A percentile compares a stretch with the other conserved stretches of the same genome.
phyloP scores from a whole-genome alignment of 1,140 invertebrate species.

The Drosophila murphyi region DNA sequence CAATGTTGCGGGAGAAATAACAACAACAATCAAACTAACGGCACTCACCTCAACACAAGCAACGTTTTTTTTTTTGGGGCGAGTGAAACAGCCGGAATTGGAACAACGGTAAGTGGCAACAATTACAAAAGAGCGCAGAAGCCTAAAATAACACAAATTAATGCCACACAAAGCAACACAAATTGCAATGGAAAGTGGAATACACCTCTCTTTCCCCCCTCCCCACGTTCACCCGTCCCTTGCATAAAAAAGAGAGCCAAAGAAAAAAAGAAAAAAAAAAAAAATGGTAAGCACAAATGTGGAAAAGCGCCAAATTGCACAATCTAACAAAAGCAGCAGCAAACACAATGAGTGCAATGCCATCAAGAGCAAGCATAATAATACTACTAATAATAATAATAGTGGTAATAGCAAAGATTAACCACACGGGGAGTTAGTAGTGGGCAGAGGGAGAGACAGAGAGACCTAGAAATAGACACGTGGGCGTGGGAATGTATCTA shows the following conservation, averaged over 20 bases:
- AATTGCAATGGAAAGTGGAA: conserved; percentile 59
- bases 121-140: conserved; percentile 53
- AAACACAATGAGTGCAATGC: conserved; percentile 48
- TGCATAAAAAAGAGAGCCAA: conserved; percentile 16
- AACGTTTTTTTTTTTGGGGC: not conserved
- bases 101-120: conserved; percentile 66
- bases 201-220: not conserved
- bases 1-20: conserved; percentile 39
- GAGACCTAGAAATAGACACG: conserved; percentile 79
- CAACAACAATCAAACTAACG: conserved; percentile 9
- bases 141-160: conserved; percentile 62
- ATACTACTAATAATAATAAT: conserved; percentile 48
- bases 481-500: conserved; percentile 78
- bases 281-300: conserved; percentile 55
- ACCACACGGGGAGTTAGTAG: conserved; percentile 18
- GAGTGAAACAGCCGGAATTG: conserved; percentile 47
- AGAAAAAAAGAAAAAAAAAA: conserved; percentile 24
- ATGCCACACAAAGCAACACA: conserved; percentile 39
- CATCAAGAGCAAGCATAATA: conserved; percentile 18
- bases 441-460: not conserved
- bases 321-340: conserved; percentile 49
- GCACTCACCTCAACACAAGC: conserved; percentile 5
- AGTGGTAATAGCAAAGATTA: conserved; percentile 26
- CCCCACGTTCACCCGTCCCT: not conserved
- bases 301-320: conserved; percentile 77